A percentile compares a stretch with the other conserved stretches of the same genome.
Conservation (phyloP, 1,140 invertebrate genomes). For the Diploscapter pachys region DNA sequence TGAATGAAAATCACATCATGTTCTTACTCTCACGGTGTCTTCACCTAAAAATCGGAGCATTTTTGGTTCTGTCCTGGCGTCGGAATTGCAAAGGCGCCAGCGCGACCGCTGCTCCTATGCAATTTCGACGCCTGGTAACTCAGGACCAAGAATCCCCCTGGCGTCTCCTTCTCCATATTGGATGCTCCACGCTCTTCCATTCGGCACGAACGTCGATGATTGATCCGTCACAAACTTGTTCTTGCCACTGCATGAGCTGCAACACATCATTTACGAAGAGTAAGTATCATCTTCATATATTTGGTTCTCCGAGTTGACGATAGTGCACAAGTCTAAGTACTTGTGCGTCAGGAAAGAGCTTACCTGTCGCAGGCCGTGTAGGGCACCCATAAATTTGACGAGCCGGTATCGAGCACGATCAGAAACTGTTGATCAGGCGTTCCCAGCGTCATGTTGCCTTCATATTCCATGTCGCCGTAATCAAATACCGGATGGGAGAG, state of each 20-base stretch:
- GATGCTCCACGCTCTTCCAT: conserved; percentile 37
- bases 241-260: conserved; percentile 29
- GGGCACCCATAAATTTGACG: conserved; percentile 37
- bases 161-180: conserved; percentile 43
- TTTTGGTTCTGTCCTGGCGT: not conserved
- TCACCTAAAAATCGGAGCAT: conserved; percentile 13
- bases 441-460: conserved; percentile 48
- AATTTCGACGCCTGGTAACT: not conserved
- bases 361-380: conserved; percentile 25
- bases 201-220: conserved; percentile 37
- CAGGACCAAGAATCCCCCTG: conserved; percentile 39
- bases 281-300: not conserved
- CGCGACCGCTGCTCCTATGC: too few relatives aligned
- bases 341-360: conserved; percentile 26
- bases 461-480: conserved; percentile 44
- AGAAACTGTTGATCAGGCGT: conserved; percentile 41
- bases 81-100: too few relatives aligned
- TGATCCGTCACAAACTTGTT: conserved; percentile 37
- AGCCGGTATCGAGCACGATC: conserved; percentile 46
- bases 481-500: conserved; percentile 3
- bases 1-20: not conserved
- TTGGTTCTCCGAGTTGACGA: not conserved
- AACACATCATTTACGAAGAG: not conserved
- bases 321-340: too few relatives aligned
- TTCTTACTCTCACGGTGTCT: conserved; percentile 18